Percentiles rank a stretch among this genome's conserved stretches.
Evolutionary conservation across 2,888 invertebrate species (phyloP).

Genomic region (Ryuthela nishihirai): DNA sequence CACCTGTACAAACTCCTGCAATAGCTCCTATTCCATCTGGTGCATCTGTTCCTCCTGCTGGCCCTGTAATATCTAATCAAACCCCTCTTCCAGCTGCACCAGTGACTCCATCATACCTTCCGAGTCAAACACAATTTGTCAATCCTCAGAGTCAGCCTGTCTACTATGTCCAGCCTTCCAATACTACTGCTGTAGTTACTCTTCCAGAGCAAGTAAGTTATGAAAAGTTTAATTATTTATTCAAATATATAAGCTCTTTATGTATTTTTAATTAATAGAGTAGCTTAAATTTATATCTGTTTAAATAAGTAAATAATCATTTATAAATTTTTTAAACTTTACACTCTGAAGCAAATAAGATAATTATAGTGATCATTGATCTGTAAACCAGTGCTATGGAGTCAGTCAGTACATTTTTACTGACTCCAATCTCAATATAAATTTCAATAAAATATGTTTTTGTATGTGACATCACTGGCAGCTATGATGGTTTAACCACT

Average conservation of each 20-base stretch:
- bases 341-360: no score
- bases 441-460: no score
- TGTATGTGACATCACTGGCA: no score
- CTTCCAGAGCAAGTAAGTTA: not conserved
- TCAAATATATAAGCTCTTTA: not conserved
- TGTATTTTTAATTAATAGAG: no score
- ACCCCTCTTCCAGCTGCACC: constrained; percentile 1
- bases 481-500: no score
- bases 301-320: no score
- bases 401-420: no score
- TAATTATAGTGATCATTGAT: no score
- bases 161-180: constrained; percentile 2
- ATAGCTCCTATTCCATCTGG: not conserved
- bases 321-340: no score
- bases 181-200: constrained; percentile 1
- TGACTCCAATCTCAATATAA: no score
- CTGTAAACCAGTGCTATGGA: no score
- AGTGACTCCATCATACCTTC: not conserved
- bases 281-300: no score
- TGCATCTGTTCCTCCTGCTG: not conserved
- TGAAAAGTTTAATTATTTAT: not conserved
- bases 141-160: not conserved
- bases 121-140: constrained; percentile 1
- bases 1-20: constrained; percentile 1
- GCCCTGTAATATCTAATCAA: not conserved